phyloP scores from a whole-genome alignment of 2,113 vertebrate species.

The Cheirogaleus medius region DNA sequence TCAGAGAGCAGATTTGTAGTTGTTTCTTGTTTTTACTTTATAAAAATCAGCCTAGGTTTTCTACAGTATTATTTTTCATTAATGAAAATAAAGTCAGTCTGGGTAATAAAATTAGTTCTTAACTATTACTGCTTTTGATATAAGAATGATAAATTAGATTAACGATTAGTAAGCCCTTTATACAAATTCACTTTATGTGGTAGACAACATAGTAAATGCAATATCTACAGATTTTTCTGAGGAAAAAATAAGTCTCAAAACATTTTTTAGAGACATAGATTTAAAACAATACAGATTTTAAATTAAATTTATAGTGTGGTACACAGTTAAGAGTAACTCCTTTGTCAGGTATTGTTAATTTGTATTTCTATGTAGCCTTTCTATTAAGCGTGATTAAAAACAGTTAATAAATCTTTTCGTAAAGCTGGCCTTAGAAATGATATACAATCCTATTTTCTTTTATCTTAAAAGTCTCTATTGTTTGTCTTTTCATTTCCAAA shows the following conservation, averaged over 20 bases:
- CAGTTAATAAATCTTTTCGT: not conserved
- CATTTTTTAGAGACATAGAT: not conserved
- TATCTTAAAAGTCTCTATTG: slow-evolving; percentile 41
- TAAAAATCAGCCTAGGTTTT: not conserved
- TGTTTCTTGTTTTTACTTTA: not conserved
- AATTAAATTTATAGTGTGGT: not conserved
- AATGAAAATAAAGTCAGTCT: not conserved
- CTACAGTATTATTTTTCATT: not conserved
- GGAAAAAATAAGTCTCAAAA: not conserved
- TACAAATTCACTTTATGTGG: not conserved
- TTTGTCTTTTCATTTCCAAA: slow-evolving; percentile 31
- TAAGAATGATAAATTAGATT: not conserved
- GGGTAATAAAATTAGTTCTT: slow-evolving; percentile 19
- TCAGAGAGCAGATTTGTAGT: not conserved
- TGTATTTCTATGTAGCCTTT: slow-evolving; percentile 28
- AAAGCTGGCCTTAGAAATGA: slow-evolving; percentile 44
- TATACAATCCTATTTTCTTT: slow-evolving; percentile 28
- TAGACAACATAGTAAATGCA: not conserved
- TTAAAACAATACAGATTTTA: not conserved
- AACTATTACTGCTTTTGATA: not conserved
- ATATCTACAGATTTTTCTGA: not conserved
- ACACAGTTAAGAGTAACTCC: not conserved
- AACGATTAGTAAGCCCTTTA: not conserved
- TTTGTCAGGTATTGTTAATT: not conserved
- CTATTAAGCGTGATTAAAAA: not conserved